phyloP scores from a whole-genome alignment of 2,113 vertebrate species.

The Triplophysa tibetana region DNA sequence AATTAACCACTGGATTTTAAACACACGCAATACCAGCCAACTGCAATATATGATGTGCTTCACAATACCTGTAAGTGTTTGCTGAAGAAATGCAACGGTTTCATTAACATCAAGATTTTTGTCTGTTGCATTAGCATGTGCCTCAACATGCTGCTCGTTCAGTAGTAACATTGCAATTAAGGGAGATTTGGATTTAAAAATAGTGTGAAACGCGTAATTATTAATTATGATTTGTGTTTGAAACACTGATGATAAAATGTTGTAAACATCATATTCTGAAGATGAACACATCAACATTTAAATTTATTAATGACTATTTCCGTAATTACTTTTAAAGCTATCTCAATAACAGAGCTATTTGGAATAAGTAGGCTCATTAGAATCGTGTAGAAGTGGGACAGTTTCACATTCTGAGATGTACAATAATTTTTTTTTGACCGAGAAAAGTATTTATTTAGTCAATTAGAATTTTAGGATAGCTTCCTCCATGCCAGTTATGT shows the following conservation, averaged over 20 bases:
- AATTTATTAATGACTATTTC: conserved; percentile 21
- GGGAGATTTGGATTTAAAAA: not conserved
- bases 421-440: conserved; percentile 16
- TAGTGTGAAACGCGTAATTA: not conserved
- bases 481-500: conserved; percentile 34
- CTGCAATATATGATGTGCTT: not conserved
- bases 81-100: too few relatives aligned
- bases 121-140: not conserved
- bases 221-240: conserved; percentile 4
- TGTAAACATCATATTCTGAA: not conserved
- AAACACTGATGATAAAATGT: conserved; percentile 2
- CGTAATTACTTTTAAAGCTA: conserved; percentile 6
- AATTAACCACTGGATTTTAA: not conserved
- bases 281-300: not conserved
- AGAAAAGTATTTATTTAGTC: conserved; percentile 42
- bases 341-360: conserved; percentile 15
- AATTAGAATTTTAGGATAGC: conserved; percentile 40
- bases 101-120: too few relatives aligned
- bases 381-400: not conserved
- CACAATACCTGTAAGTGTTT: not conserved
- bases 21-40: not conserved
- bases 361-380: conserved; percentile 24
- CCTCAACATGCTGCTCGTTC: not conserved
- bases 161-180: not conserved
- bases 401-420: conserved; percentile 6